Evolutionary conservation across 2,888 invertebrate genomes (phyloP), one percentile per base, ranked within the genome.

Genomic region (Polymixis flavicincta): DNA sequence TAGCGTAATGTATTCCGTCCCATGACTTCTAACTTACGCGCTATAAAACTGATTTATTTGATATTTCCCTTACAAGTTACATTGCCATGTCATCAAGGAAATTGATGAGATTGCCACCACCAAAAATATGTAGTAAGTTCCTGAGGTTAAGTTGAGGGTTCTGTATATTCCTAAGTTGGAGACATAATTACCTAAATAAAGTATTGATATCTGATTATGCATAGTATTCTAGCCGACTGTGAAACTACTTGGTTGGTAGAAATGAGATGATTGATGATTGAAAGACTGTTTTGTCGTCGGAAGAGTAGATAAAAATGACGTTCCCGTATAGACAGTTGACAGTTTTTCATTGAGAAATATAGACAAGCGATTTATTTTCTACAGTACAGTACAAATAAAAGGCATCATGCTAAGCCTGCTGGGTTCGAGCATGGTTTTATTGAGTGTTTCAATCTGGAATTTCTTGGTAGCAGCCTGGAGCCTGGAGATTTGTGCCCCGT

Each of bases 31-130:
- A 70, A 78, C 76, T 78, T 37, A 59, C 60, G 32, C 32, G 74
- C 76, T 65, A 86, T 85, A 76, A 82, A 84, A 82, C 65, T 76
- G 79, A 86, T 85, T 80, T 82, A 85, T 78, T 54, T 25, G 59
- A 76, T 71, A 73, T 78, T 82, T 76, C 65, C 77, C 71, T 85
- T 70, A 64, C 32, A 60, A 68, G 32, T 68, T 76, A 78, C 70
- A 85, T 81, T 81, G 19, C 75, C 64, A 48, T 74, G 83, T 82
- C 76, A 83, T 78, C 80, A 68, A 54, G 19, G 37, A 74, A 87
- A 86, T 87, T 84, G 80, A 86, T 86, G 87, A 72, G 80, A 85
- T 78, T 82, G 72, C 78, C 48, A 57, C 48, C 48, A n/a, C 67
- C 64, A 84, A 71, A 79, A 78, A 67, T 50, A 52, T 57, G 65